These are phyloP conservation scores for Polyommatus iphigenia DNA, from an alignment of 2,888 invertebrate genomes.

Conservation along the genomic window DNA sequence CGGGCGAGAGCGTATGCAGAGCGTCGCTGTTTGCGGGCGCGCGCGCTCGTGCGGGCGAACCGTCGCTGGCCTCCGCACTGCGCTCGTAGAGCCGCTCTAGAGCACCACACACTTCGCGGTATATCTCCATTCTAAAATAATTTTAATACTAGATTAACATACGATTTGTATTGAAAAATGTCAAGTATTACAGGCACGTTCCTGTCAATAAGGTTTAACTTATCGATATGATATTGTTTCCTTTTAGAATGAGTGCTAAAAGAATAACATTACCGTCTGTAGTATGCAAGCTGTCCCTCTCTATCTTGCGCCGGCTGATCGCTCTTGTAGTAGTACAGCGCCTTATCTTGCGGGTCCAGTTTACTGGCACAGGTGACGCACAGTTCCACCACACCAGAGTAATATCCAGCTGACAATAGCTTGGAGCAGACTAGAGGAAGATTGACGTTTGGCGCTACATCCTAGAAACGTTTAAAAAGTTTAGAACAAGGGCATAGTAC, in stretches of 20 bases:
- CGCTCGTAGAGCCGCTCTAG: slow-evolving; percentile 85
- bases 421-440: slow-evolving; percentile 91
- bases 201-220: too few species aligned
- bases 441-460: slow-evolving; percentile 93
- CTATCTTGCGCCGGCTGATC: slow-evolving; percentile 91
- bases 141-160: not conserved
- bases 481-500: not conserved
- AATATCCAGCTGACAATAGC: slow-evolving; percentile 89
- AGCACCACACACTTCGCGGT: slow-evolving; percentile 91
- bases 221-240: too few species aligned
- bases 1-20: slow-evolving; percentile 61
- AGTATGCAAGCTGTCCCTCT: slow-evolving; percentile 88
- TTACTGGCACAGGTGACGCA: slow-evolving; percentile 91
- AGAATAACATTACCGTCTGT: too few species aligned
- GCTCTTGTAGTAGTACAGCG: slow-evolving; percentile 91
- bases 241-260: too few species aligned
- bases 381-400: slow-evolving; percentile 93
- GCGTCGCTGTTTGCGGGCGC: slow-evolving; percentile 51
- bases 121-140: slow-evolving; percentile 88
- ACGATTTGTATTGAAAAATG: too few species aligned
- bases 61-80: slow-evolving; percentile 70
- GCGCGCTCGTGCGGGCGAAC: slow-evolving; percentile 46
- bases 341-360: slow-evolving; percentile 93
- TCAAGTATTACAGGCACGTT: too few species aligned
- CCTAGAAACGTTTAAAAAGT: slow-evolving; percentile 49